Percentiles rank a stretch among this genome's conserved stretches.
Evolutionary conservation across 2,797 vertebrate genomes (phyloP).

Genomic region (Sebastes steindachneri): DNA sequence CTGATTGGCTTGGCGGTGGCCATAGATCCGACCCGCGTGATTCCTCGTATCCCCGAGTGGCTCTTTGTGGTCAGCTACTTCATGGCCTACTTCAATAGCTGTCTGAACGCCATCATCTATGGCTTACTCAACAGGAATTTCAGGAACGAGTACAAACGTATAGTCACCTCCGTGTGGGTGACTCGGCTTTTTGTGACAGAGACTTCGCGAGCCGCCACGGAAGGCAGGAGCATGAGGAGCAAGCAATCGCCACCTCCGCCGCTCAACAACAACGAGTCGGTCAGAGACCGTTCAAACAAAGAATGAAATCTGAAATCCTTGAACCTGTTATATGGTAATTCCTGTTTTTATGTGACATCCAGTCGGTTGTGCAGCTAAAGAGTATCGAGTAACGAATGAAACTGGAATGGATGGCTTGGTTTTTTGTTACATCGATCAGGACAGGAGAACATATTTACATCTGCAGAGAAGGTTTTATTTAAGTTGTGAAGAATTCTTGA

Average conservation of each 20-base stretch:
- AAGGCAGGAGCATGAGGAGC: conserved; percentile 79
- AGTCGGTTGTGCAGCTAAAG: conserved; percentile 63
- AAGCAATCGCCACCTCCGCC: conserved; percentile 79
- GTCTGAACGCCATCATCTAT: conserved; percentile 88
- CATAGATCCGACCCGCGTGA: conserved; percentile 79
- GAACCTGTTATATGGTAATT: conserved; percentile 24
- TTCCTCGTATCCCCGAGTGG: conserved; percentile 83
- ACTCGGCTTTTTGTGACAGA: conserved; percentile 82
- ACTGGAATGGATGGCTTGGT: conserved; percentile 52
- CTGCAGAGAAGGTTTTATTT: no score
- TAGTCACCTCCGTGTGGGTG: conserved; percentile 83
- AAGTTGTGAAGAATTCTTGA: background rate
- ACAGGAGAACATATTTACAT: background rate
- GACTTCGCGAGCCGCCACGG: conserved; percentile 80
- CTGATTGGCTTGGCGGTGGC: conserved; percentile 87
- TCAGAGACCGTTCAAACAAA: conserved; percentile 70
- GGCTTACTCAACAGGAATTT: conserved; percentile 88
- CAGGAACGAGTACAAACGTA: conserved; percentile 87
- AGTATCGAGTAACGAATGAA: conserved; percentile 42
- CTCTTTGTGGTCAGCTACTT: conserved; percentile 88
- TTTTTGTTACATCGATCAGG: conserved; percentile 1
- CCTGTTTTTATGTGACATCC: conserved; percentile 57
- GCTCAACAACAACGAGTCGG: conserved; percentile 81
- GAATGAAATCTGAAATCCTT: conserved; percentile 48
- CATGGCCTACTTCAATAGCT: conserved; percentile 89